phyloP scores from a whole-genome alignment of 2,113 vertebrate genomes.

The Tringa solitaria region DNA sequence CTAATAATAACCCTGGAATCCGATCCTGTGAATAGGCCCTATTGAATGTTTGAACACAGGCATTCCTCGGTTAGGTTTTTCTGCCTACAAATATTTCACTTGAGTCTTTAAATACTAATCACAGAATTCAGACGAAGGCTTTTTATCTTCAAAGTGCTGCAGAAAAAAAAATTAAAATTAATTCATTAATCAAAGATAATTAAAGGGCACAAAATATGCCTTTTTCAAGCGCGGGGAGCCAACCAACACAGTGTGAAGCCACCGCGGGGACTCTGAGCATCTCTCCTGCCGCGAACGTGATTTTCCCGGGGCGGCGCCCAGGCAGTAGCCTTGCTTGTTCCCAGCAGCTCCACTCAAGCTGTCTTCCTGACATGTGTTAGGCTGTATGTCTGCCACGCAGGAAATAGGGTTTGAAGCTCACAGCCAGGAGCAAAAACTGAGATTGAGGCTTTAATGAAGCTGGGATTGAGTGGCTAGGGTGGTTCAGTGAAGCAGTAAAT shows the following conservation, averaged over 20 bases:
- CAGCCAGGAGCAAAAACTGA: constrained; percentile 66
- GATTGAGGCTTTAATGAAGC: constrained; percentile 72
- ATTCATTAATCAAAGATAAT: constrained; percentile 66
- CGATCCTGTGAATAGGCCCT: constrained; percentile 33
- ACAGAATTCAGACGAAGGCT: constrained; percentile 21
- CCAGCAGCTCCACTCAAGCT: constrained; percentile 39
- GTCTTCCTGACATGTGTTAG: constrained; percentile 59
- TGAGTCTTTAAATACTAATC: constrained; percentile 57
- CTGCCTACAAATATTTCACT: constrained; percentile 50
- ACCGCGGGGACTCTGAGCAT: background rate
- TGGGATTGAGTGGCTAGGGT: constrained; percentile 64
- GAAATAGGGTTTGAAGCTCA: constrained; percentile 74
- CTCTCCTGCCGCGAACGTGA: background rate
- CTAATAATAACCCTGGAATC: constrained; percentile 68
- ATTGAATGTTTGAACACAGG: constrained; percentile 44
- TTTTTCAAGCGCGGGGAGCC: background rate
- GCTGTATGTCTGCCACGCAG: constrained; percentile 62
- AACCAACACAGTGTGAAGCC: background rate
- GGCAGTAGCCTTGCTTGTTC: constrained; percentile 13
- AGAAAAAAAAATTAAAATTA: background rate
- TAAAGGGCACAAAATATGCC: constrained; percentile 51
- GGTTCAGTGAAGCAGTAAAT: constrained; percentile 77
- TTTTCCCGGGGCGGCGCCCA: constrained; percentile 20
- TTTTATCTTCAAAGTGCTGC: constrained; percentile 62
- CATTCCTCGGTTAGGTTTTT: constrained; percentile 62